Percentiles rank a stretch among this genome's conserved stretches.
Evolutionary conservation across 2,113 vertebrate species (phyloP).

Genomic region (Climacteris rufus): DNA sequence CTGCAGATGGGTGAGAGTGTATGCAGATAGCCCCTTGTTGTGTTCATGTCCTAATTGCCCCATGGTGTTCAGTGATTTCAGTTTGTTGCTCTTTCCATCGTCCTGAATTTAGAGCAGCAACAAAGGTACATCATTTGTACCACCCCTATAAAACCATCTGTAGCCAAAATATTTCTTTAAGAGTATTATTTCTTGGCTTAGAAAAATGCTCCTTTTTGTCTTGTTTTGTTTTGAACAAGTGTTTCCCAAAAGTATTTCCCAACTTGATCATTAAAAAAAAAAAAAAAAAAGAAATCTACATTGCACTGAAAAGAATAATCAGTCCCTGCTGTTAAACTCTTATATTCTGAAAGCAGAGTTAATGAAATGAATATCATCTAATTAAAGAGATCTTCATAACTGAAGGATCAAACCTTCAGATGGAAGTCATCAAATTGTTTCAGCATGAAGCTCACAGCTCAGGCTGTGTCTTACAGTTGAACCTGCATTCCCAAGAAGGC

Average conservation of each 20-base stretch:
- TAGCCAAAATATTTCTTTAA: conserved; percentile 51
- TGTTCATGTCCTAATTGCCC: not conserved
- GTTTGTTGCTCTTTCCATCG: not conserved
- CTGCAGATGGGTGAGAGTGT: not conserved
- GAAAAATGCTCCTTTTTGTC: conserved; percentile 7
- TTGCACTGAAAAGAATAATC: conserved; percentile 38
- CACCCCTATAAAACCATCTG: not conserved
- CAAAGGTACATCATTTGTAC: not conserved
- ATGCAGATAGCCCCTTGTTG: not conserved
- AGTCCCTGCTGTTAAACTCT: conserved; percentile 11
- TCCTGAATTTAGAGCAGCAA: not conserved
- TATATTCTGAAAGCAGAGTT: conserved; percentile 38
- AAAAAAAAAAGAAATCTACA: not conserved
- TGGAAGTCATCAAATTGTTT: conserved; percentile 5
- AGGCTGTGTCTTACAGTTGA: not conserved
- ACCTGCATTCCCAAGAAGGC: conserved; percentile 7
- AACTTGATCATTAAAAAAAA: conserved; percentile 14
- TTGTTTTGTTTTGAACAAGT: conserved; percentile 72
- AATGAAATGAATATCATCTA: conserved; percentile 34
- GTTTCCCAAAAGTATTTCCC: conserved; percentile 73
- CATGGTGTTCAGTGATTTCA: not conserved
- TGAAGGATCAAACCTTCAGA: conserved; percentile 7
- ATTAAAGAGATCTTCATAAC: conserved; percentile 34
- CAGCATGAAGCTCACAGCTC: not conserved
- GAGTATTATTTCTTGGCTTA: conserved; percentile 48